phyloP scores from a whole-genome alignment of 2,888 invertebrate genomes.

The Campopleginae sp. region DNA sequence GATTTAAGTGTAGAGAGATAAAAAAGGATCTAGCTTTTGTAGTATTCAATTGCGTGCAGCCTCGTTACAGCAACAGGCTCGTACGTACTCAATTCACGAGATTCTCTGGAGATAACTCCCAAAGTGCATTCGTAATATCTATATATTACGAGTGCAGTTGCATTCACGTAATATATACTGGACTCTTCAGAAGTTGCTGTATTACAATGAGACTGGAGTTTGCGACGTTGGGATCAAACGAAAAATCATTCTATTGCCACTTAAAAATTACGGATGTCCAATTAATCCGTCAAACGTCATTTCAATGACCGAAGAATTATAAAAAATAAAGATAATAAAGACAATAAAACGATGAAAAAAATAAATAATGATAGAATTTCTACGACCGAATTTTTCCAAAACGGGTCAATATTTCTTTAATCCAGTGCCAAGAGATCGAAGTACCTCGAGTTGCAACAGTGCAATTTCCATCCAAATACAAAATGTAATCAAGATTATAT shows the following conservation, averaged over 20 bases:
- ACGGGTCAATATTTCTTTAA: neutral
- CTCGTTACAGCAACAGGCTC: conserved; percentile 36
- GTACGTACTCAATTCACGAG: conserved; percentile 32
- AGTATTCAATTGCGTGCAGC: conserved; percentile 54
- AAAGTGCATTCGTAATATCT: conserved; percentile 20
- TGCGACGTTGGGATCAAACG: no score
- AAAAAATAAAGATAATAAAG: no score
- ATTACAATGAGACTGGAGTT: no score
- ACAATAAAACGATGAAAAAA: no score
- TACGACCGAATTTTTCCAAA: neutral
- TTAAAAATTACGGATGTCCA: no score
- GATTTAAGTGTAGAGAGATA: neutral
- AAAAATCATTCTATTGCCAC: no score
- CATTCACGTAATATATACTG: neutral
- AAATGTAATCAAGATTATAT: no score
- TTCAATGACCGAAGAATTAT: no score
- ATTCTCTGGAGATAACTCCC: conserved; percentile 29
- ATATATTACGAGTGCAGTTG: conserved; percentile 1
- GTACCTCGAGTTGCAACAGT: no score
- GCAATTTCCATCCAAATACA: no score
- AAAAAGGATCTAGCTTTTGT: conserved; percentile 13
- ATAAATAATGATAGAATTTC: no score
- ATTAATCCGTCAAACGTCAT: no score
- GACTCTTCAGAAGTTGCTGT: neutral
- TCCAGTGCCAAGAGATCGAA: neutral